phyloP scores from a whole-genome alignment of 2,888 invertebrate genomes.

The Megamerina dolium region DNA sequence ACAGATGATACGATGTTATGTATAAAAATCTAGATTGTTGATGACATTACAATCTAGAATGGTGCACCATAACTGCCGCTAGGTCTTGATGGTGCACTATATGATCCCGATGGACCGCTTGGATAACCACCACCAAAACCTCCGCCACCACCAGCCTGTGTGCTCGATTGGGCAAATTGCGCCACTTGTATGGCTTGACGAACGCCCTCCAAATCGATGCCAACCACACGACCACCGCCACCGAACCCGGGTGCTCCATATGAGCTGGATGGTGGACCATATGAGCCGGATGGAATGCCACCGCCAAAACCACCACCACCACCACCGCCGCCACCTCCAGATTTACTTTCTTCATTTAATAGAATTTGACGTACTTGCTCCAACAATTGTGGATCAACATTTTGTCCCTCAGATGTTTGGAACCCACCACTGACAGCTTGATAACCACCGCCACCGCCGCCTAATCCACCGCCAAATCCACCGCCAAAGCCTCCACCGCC shows the following conservation, averaged over 20 bases:
- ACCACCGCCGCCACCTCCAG: slow-evolving; percentile 53
- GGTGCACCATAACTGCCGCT: slow-evolving; percentile 64
- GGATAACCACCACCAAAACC: slow-evolving; percentile 48
- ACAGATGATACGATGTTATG: slow-evolving; percentile 21
- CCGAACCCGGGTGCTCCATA: slow-evolving; percentile 58
- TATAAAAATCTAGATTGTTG: slow-evolving; percentile 18
- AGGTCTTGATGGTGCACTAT: slow-evolving; percentile 58
- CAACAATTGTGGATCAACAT: slow-evolving; percentile 72
- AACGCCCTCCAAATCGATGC: slow-evolving; percentile 78
- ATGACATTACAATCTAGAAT: slow-evolving; percentile 31
- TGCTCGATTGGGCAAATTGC: slow-evolving; percentile 76
- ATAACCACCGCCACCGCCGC: slow-evolving; percentile 65
- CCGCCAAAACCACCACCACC: slow-evolving; percentile 47
- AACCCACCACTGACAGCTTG: slow-evolving; percentile 70
- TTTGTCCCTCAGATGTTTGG: slow-evolving; percentile 76
- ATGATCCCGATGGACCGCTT: slow-evolving; percentile 55
- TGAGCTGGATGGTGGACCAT: slow-evolving; percentile 62
- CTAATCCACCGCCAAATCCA: slow-evolving; percentile 44
- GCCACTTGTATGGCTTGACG: slow-evolving; percentile 84
- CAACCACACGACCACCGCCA: slow-evolving; percentile 58
- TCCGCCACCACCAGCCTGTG: slow-evolving; percentile 55
- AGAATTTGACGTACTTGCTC: slow-evolving; percentile 82
- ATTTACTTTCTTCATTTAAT: slow-evolving; percentile 69
- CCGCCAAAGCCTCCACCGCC: slow-evolving; percentile 52
- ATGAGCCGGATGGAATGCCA: slow-evolving; percentile 57